phyloP scores from a whole-genome alignment of 2,113 vertebrate species.

The Platichthys flesus region DNA sequence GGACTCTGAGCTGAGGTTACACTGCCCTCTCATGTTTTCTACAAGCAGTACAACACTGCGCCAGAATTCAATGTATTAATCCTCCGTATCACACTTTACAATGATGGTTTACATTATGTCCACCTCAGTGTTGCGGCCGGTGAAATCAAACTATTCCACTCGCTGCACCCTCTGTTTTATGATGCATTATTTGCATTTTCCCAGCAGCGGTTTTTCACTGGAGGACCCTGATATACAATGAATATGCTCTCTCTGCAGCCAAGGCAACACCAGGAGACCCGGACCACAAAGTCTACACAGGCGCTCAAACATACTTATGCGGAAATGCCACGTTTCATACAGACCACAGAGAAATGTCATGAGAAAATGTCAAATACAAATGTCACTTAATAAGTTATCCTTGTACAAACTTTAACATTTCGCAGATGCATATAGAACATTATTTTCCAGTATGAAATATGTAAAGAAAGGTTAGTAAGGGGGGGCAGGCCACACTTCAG shows the following conservation, averaged over 20 bases:
- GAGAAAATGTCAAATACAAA: conserved; percentile 50
- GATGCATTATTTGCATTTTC: not conserved
- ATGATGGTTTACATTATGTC: not conserved
- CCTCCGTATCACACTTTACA: no score
- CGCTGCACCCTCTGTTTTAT: not conserved
- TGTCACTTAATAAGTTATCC: not conserved
- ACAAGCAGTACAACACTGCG: conserved; percentile 11
- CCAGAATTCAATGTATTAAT: not conserved
- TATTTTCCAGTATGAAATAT: not conserved
- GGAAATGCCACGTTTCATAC: conserved; percentile 49
- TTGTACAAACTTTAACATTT: not conserved
- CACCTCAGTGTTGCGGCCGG: not conserved
- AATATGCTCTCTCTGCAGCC: not conserved
- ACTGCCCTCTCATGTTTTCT: conserved; percentile 71
- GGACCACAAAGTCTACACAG: no score
- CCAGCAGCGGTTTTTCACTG: not conserved
- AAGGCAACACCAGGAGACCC: no score
- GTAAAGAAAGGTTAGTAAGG: not conserved
- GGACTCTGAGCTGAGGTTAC: conserved; percentile 27
- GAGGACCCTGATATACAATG: not conserved
- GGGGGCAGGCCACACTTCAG: not conserved
- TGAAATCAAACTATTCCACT: not conserved
- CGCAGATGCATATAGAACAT: not conserved
- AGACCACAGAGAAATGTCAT: conserved; percentile 9
- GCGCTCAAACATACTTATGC: conserved; percentile 18